Evolutionary conservation across 2,888 invertebrate species (phyloP), one percentile per base, ranked within the genome.

Genomic region (Phytoseiulus persimilis): DNA sequence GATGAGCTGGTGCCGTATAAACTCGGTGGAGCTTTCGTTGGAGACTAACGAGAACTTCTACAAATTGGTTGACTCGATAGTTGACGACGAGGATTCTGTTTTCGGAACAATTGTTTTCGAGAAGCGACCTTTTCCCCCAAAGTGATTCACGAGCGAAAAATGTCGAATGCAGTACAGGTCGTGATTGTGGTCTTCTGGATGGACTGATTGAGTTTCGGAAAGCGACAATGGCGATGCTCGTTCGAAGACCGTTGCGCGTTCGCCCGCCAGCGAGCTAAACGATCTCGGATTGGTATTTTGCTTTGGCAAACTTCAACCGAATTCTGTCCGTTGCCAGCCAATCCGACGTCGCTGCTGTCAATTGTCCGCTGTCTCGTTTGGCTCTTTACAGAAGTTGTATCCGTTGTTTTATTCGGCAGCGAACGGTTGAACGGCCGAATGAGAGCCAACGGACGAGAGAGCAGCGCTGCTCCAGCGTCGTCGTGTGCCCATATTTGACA

Each of bases 371-470:
- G 5, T 65, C 65, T 65, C 65, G 65, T 65, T 65, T 28, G 23
- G 65, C 65, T 65, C 65, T 65, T 65, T 65, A 65, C 65, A 65
- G 65, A 65, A 65, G 65, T 65, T 65, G 65, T 65, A 65, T 65
- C 65, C 65, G 65, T 65, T 65, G 65, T 65, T 65, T 65, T 65
- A 65, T 65, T 65, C 65, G 65, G 65, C 28, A 14, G 65, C 14
- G 65, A 65, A 65, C 65, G 65, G 65, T 65, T 65, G 65, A 65
- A 65, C 65, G 65, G 11, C 65, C 65, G 65, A 65, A 65, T 65
- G 65, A 65, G 65, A 65, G 65, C 65, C 65, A 65, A 65, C 65
- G 65, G 65, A 65, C 65, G 65, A 65, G 65, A 65, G 65, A 6
- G 65, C 65, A 14, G 65, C 65, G 65, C 65, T 65, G 65, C 65